Percentiles rank a stretch among this genome's conserved stretches.
Evolutionary conservation across 2,888 invertebrate genomes (phyloP).

Genomic region (Drosophila vallismaia): DNA sequence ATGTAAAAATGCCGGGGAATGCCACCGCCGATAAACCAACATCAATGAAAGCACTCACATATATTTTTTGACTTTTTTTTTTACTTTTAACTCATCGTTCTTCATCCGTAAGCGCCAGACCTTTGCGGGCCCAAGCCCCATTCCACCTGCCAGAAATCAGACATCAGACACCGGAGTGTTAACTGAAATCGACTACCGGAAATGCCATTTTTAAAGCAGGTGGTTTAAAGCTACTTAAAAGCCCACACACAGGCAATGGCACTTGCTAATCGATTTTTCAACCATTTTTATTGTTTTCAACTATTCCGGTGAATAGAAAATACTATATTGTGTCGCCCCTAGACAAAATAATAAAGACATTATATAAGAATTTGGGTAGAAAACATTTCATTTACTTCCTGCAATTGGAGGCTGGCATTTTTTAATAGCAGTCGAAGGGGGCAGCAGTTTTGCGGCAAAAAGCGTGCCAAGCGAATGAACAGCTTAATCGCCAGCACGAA

Average conservation of each 20-base stretch:
- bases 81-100: slow-evolving; percentile 26
- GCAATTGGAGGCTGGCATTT: slow-evolving; percentile 70
- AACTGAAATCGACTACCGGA: slow-evolving; percentile 17
- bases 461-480: slow-evolving; percentile 72
- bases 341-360: slow-evolving; percentile 60
- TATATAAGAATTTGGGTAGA: slow-evolving; percentile 62
- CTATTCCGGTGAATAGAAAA: not conserved
- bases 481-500: slow-evolving; percentile 61
- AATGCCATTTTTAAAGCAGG: slow-evolving; percentile 9
- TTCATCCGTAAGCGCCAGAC: slow-evolving; percentile 39
- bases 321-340: slow-evolving; percentile 1
- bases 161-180: slow-evolving; percentile 34
- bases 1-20: slow-evolving; percentile 38
- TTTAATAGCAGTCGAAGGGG: slow-evolving; percentile 58
- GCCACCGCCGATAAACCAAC: slow-evolving; percentile 52
- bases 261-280: not conserved
- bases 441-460: slow-evolving; percentile 24
- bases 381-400: slow-evolving; percentile 59
- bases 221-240: slow-evolving; percentile 18
- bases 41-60: slow-evolving; percentile 46
- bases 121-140: slow-evolving; percentile 14
- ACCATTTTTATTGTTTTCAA: not conserved
- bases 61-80: slow-evolving; percentile 21
- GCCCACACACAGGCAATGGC: not conserved
- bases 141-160: slow-evolving; percentile 19